phyloP scores from a whole-genome alignment of 1,140 invertebrate genomes.

The Papilio polytes region DNA sequence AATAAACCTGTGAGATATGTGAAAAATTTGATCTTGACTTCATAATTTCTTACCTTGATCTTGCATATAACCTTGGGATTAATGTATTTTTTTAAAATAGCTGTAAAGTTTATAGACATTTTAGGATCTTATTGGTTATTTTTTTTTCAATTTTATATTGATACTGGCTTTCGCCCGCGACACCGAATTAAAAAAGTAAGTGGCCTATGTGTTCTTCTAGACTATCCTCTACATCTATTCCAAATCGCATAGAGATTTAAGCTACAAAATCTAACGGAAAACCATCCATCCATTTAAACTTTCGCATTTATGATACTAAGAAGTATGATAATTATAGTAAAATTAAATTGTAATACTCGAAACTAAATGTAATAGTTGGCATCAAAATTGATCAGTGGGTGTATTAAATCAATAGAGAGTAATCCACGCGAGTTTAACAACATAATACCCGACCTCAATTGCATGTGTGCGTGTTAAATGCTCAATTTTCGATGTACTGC shows the following conservation, averaged over 20 bases:
- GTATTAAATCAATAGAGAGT: conserved; percentile 36
- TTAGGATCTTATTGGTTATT: neutral
- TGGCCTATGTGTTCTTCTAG: no score
- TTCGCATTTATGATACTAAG: no score
- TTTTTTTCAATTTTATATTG: neutral
- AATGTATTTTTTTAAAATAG: neutral
- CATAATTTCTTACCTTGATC: neutral
- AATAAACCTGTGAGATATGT: neutral
- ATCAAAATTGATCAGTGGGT: neutral
- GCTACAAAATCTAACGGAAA: no score
- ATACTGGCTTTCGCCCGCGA: neutral
- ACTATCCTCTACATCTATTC: no score
- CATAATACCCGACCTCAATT: conserved; percentile 25
- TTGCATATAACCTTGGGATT: neutral
- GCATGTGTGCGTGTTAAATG: conserved; percentile 4
- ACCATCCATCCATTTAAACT: no score
- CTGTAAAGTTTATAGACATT: neutral
- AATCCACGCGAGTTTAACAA: conserved; percentile 25
- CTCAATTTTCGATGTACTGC: neutral
- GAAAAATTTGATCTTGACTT: neutral
- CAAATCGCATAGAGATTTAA: no score
- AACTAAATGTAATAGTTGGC: neutral
- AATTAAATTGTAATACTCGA: neutral
- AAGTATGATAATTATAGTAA: neutral
- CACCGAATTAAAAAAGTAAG: no score